Conservation (phyloP, 2,113 vertebrate genomes). For the Apaloderma vittatum region DNA sequence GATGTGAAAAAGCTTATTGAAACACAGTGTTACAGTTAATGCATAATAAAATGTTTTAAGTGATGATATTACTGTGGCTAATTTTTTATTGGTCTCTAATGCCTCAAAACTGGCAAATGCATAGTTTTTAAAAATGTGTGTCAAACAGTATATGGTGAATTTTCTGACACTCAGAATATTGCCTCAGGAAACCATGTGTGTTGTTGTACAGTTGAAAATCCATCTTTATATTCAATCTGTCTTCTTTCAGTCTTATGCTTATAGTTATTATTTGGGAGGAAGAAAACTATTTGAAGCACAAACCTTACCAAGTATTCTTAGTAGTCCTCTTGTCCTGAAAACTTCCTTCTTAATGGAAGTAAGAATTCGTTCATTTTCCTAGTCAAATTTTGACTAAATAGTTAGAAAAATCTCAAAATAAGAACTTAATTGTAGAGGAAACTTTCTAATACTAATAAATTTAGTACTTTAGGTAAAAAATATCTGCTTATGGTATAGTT, state of each 20-base stretch:
- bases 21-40: neutral
- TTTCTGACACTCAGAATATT: neutral
- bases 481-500: neutral
- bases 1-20: neutral
- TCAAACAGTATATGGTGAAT: neutral
- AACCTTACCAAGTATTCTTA: neutral
- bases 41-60: neutral
- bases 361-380: neutral
- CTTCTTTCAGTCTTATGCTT: constrained; percentile 1
- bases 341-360: neutral
- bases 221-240: neutral
- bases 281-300: neutral
- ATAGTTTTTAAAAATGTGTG: neutral
- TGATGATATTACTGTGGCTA: neutral
- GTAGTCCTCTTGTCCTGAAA: neutral
- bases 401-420: neutral
- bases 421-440: neutral
- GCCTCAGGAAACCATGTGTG: neutral
- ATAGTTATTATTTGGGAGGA: neutral
- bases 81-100: neutral
- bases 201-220: neutral
- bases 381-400: neutral
- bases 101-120: neutral
- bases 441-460: neutral
- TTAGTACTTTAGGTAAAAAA: neutral